phyloP scores from a whole-genome alignment of 1,140 invertebrate genomes.

The Pristionchus pacificus region DNA sequence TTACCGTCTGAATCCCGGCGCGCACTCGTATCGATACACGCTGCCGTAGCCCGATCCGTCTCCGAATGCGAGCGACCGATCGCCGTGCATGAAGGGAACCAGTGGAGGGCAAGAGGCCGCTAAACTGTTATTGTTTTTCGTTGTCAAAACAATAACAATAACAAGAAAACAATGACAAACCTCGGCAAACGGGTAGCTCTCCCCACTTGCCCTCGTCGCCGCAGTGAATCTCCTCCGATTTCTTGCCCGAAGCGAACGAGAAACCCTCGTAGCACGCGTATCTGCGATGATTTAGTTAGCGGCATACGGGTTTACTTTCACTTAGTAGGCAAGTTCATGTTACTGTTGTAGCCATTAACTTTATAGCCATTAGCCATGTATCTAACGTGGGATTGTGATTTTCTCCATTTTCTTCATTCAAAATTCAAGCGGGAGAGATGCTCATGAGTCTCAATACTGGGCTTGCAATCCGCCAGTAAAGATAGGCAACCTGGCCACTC shows the following conservation, averaged over 20 bases:
- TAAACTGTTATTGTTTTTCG: conserved; percentile 21
- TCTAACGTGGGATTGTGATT: too few relatives aligned
- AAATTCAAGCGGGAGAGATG: too few relatives aligned
- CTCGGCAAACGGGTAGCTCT: conserved; percentile 45
- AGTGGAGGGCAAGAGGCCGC: conserved; percentile 74
- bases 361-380: too few relatives aligned
- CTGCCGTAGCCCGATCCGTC: conserved; percentile 85
- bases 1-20: conserved; percentile 75
- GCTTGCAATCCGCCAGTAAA: too few relatives aligned
- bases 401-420: too few relatives aligned
- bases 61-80: conserved; percentile 82
- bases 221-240: conserved; percentile 69
- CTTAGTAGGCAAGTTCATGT: too few relatives aligned
- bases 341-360: too few relatives aligned
- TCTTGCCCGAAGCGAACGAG: conserved; percentile 79
- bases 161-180: conserved; percentile 24
- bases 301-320: too few relatives aligned
- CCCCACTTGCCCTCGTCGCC: conserved; percentile 52
- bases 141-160: conserved; percentile 8
- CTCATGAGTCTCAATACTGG: too few relatives aligned
- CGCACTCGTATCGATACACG: conserved; percentile 87
- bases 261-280: conserved; percentile 96
- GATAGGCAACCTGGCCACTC: conserved; percentile 77
- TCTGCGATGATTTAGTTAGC: not conserved
- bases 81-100: conserved; percentile 79